Evolutionary conservation across 2,113 vertebrate genomes (phyloP).

Genomic region (Pygathrix nemaeus): DNA sequence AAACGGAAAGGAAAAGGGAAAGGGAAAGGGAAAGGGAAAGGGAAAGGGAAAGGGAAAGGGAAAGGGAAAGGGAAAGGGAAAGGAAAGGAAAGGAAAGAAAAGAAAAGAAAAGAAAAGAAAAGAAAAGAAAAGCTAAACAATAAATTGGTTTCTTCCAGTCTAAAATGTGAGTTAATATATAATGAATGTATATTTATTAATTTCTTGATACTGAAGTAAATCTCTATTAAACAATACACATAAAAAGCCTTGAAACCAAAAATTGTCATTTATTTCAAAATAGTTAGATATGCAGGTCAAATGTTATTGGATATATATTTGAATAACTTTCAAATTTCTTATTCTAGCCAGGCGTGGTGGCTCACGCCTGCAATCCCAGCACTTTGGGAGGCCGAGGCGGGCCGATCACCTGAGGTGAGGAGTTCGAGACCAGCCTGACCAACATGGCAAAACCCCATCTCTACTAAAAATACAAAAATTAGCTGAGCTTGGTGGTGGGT

Average conservation of each 20-base stretch:
- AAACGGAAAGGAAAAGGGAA: background rate
- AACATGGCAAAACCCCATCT: no score
- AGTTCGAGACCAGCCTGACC: no score
- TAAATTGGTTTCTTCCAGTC: slow-evolving; percentile 3
- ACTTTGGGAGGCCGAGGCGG: no score
- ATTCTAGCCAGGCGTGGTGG: background rate
- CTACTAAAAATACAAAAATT: no score
- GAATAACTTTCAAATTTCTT: background rate
- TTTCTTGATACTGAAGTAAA: background rate
- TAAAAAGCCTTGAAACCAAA: background rate
- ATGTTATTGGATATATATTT: background rate
- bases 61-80: background rate
- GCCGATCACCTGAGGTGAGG: no score
- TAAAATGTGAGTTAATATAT: slow-evolving; percentile 25
- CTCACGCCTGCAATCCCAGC: no score
- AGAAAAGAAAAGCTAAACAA: slow-evolving; percentile 37
- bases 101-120: background rate
- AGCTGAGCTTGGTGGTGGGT: no score
- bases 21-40: background rate
- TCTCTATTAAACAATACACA: background rate
- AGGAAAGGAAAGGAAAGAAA: no score
- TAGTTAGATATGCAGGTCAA: background rate
- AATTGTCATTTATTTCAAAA: background rate
- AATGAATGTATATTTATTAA: background rate
- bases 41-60: rapidly evolving